Evolutionary conservation across 2,797 vertebrate species (phyloP), one percentile per base, ranked within the genome.

Genomic region (Geotrypetes seraphini): DNA sequence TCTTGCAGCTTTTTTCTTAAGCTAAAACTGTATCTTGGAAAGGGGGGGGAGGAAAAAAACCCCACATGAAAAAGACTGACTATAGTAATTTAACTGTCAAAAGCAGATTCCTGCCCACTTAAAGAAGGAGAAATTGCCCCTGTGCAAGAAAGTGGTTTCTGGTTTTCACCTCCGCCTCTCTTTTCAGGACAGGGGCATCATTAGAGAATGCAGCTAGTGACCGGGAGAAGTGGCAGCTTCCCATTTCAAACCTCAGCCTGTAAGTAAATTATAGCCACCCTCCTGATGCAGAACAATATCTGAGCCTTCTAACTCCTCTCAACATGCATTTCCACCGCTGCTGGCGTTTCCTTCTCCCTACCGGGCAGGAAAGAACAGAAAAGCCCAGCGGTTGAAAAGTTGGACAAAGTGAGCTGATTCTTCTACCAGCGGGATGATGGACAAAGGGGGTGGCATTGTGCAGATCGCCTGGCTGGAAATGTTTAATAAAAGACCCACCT

Each of bases 41-140:
- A n/a, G n/a, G n/a, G n/a, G n/a, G n/a, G n/a, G n/a, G n/a, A n/a
- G n/a, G n/a, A n/a, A n/a, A n/a, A n/a, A n/a, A n/a, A n/a, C n/a
- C n/a, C n/a, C n/a, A n/a, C n/a, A n/a, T n/a, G 65, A 60, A 73
- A 69, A 53, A 46, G 52, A 24, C 15, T 57, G 60, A 63, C 49
- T 40, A 25, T 60, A 60, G 47, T 57, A 51, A 61, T 66, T 69
- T 60, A 49, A 60, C 20, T 53, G 39, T 31, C 32, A 34, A 37
- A 50, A 60, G 31, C 11, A 27, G 25, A 43, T 75, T 77, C 66
- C 69, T 76, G 68, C 47, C 22, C 31, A 43, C 53, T 31, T 40
- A 43, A 46, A 55, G 71, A 66, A 39, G 66, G 64, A 71, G 75
- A 69, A 31, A 26, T 22, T 31, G 64, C 27, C n/a, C 2, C 32